Evolutionary conservation across 1,140 invertebrate genomes (phyloP), one percentile per base, ranked within the genome.

Genomic region (Panonychus citri): DNA sequence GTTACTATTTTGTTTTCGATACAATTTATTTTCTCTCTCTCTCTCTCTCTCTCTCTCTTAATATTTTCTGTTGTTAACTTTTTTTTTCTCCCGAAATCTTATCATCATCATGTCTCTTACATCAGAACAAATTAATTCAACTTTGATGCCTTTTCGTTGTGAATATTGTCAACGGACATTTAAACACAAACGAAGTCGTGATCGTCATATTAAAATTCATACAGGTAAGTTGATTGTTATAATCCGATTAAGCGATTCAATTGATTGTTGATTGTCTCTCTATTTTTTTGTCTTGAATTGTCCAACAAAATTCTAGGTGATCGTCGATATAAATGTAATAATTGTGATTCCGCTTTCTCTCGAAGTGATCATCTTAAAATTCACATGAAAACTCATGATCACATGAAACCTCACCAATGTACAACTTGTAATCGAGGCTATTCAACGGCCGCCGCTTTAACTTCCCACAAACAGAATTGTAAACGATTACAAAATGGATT

Each of bases 311-410:
- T n/a, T n/a, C n/a, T n/a, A 56, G 56, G 88, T 3, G 87, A 93
- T 69, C 79, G 84, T 67, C 87, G 88, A 71, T 93, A 91, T 71
- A 81, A 83, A 65, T 95, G 90, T 69, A 74, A 77, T 2, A 82
- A 87, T 66, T 94, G 90, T 68, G 83, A 87, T 65, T 81, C 85
- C 17, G 85, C 86, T 52, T 95, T 93, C 71, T 86, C 84, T 25
- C 80, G 88, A 71, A 88, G 85, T 67, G 89, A 94, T 68, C 88
- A 94, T 65, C 68, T 95, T 64, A 93, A 93, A 70, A 91, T 90
- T 59, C 89, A 95, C 67, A 81, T 91, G 80, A 89, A 89, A 68
- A 93, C 86, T 0, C 89, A 94, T 65, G 87, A 93, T 68, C 84
- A 82, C 57, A 81, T 81, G 66, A 91, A 93, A 68, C 84, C 85